Evolutionary conservation across 2,797 vertebrate genomes (phyloP), one percentile per base, ranked within the genome.

Genomic region (Miichthys miiuy): DNA sequence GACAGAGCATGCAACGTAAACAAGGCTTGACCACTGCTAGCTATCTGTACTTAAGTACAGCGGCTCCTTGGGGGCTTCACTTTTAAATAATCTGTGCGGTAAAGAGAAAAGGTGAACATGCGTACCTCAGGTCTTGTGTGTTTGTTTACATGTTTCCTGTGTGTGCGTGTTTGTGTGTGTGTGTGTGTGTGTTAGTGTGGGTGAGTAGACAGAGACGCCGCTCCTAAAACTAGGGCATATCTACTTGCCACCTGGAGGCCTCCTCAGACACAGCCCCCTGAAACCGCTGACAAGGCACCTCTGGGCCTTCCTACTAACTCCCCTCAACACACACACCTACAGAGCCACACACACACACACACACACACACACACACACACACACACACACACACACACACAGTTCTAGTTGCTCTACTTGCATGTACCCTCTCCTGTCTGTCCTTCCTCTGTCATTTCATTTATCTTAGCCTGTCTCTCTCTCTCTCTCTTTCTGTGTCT

Each of bases 221-320:
- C 85, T 87, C 73, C 80, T 93, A 76, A 89, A 94, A 94, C 86
- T 94, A 86, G 93, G 91, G 73, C 90, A 91, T 72, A 81, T 90
- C 91, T 89, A 87, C 89, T 83, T 87, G 83, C 91, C 87, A 94
- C 93, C 94, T 94, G 91, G 87, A 91, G 90, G 90, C 90, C 78
- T 87, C 63, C 91, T 93, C 88, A 90, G 88, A 92, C 89, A 76
- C 56, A 47, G 84, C 79, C 86, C 86, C 82, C 68, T 80, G 83
- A 92, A 94, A 94, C 68, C 42, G 90, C 94, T 94, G 94, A 95
- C 91, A 67, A 84, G 58, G 88, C 89, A 84, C 82, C 89, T 74
- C 82, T 79, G 85, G 82, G 72, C 75, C 84, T 81, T 76, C 61
- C 75, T 46, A 30, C 80, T 64, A 52, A 72, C 77, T 61, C 34